Evolutionary conservation across 2,797 vertebrate genomes (phyloP), one percentile per base, ranked within the genome.

Genomic region (Apogon talboti): DNA sequence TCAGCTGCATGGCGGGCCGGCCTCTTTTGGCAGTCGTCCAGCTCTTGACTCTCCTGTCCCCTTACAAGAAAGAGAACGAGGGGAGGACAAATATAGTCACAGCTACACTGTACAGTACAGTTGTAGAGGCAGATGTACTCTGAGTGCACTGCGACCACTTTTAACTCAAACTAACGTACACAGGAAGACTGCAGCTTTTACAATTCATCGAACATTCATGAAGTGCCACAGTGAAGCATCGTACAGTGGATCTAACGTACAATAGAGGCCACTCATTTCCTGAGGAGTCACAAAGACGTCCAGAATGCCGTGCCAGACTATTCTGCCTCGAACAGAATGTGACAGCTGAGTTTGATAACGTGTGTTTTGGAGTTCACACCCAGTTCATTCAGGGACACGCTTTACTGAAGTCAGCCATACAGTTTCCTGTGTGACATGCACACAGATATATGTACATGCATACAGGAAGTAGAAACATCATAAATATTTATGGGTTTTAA

Each of bases 21-120:
- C 92, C 92, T 92, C 90, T 86, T 91, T 92, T 93, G 92, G 93
- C 92, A 88, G 35, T 18, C 21, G 50, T 89, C 91, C 93, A 94
- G 73, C 83, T 80, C 87, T 81, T 81, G 84, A 87, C 86, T 90
- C 87, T 84, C 69, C 74, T 87, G 86, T 83, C 87, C 85, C 75
- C 71, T 80, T 74, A 71, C 72, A 66, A 75, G 71, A 78, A 82
- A 84, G 79, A 84, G 74, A 83, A 78, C 75, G 79, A 79, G 83
- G 79, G 72, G 69, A 85, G 76, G 84, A 85, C 89, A 90, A 90
- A 90, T 85, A 90, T 82, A 90, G 89, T 83, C 74, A 82, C 76
- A 76, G 81, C 69, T 55, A 55, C 56, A 75, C 77, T 38, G 66
- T 71, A 74, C 70, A 60, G 69, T 81, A 84, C 76, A 72, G 54